Conservation (phyloP, 2,888 invertebrate genomes). For the Fragum sueziense region DNA sequence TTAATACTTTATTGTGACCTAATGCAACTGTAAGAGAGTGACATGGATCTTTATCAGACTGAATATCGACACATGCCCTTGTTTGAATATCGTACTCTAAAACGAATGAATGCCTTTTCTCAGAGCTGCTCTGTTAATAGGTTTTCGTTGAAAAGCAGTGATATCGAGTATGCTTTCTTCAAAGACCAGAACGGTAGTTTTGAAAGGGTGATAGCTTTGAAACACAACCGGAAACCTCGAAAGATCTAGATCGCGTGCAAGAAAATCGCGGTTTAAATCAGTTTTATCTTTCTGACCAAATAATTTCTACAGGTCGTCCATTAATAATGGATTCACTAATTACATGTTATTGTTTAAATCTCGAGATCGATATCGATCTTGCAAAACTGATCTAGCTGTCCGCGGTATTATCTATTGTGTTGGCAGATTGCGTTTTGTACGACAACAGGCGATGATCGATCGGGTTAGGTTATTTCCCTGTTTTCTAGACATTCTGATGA, state of each 20-base stretch:
- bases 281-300: not conserved
- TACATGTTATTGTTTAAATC: constrained; percentile 14
- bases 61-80: too few relatives aligned
- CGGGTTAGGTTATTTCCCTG: constrained; percentile 11
- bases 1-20: too few relatives aligned
- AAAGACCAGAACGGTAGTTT: too few relatives aligned
- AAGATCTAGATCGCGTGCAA: not conserved
- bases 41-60: too few relatives aligned
- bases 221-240: too few relatives aligned
- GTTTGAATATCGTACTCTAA: too few relatives aligned
- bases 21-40: too few relatives aligned
- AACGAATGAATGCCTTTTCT: too few relatives aligned
- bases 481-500: constrained; percentile 5
- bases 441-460: not conserved
- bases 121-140: too few relatives aligned
- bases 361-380: constrained; percentile 2
- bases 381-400: not conserved
- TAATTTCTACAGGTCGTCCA: constrained; percentile 6
- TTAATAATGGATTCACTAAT: constrained; percentile 25
- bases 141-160: too few relatives aligned
- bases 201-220: too few relatives aligned
- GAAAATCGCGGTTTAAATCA: not conserved
- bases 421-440: constrained; percentile 14
- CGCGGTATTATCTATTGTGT: constrained; percentile 19
- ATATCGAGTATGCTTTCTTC: too few relatives aligned